phyloP scores from a whole-genome alignment of 2,888 invertebrate genomes.

The Tipula lateralis region DNA sequence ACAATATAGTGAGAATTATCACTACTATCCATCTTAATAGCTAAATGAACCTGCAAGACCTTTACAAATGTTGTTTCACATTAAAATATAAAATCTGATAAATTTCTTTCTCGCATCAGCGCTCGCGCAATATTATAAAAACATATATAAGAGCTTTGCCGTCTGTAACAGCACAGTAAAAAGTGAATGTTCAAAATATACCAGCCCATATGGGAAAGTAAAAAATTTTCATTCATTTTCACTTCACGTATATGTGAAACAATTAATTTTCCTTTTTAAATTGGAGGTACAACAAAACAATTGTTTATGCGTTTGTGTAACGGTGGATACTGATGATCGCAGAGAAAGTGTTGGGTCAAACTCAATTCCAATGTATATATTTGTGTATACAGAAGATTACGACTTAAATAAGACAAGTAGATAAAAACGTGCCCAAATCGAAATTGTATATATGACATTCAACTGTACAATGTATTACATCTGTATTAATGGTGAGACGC shows the following conservation, averaged over 20 bases:
- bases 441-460: constrained; percentile 24
- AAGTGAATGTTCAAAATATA: not conserved
- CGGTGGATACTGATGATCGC: not conserved
- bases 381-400: not conserved
- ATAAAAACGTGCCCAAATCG: not conserved
- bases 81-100: not conserved
- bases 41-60: not conserved
- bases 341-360: not conserved
- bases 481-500: not conserved
- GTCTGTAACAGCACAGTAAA: not conserved
- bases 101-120: not conserved
- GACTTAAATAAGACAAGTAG: not conserved
- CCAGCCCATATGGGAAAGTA: not conserved
- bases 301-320: not conserved
- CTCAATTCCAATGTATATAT: too few species aligned
- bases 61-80: not conserved
- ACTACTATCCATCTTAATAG: not conserved
- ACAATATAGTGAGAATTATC: not conserved
- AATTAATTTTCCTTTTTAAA: not conserved
- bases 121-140: not conserved
- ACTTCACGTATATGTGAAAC: not conserved
- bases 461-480: not conserved
- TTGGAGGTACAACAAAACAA: not conserved
- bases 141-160: not conserved
- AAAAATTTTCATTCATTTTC: constrained; percentile 11